Percentiles rank a stretch among this genome's conserved stretches.
Conservation (phyloP, 2,113 vertebrate species). For the Typhlomys cinereus region DNA sequence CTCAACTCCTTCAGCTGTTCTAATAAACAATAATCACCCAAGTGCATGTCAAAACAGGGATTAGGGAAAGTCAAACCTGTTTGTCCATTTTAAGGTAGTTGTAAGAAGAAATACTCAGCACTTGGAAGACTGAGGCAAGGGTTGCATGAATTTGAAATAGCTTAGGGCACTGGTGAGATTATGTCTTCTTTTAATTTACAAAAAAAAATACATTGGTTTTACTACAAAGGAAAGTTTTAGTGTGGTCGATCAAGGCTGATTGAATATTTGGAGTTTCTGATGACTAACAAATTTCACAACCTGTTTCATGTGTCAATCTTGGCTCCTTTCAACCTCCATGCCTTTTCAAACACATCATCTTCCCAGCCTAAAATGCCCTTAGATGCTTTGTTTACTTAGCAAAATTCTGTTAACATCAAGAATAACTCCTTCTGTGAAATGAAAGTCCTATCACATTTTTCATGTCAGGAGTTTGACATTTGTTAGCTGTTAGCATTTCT, state of each 20-base stretch:
- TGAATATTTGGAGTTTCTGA: slow-evolving; percentile 28
- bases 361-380: neutral
- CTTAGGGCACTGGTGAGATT: neutral
- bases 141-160: neutral
- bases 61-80: slow-evolving; percentile 10
- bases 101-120: neutral
- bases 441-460: slow-evolving; percentile 18
- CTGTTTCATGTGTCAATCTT: slow-evolving; percentile 9
- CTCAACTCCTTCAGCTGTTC: neutral
- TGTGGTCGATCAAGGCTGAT: slow-evolving; percentile 25
- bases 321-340: slow-evolving; percentile 3
- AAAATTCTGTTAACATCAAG: slow-evolving; percentile 32
- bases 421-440: slow-evolving; percentile 32
- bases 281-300: slow-evolving; percentile 44
- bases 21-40: neutral
- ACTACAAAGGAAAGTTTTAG: neutral
- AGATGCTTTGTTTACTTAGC: slow-evolving; percentile 41
- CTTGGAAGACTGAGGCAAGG: neutral
- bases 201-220: neutral
- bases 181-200: neutral
- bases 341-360: slow-evolving; percentile 43
- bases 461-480: slow-evolving; percentile 17
- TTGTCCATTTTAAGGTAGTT: neutral
- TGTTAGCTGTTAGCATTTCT: slow-evolving; percentile 19
- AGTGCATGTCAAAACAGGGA: neutral